phyloP scores from a whole-genome alignment of 2,113 vertebrate species.

The Tyto alba region DNA sequence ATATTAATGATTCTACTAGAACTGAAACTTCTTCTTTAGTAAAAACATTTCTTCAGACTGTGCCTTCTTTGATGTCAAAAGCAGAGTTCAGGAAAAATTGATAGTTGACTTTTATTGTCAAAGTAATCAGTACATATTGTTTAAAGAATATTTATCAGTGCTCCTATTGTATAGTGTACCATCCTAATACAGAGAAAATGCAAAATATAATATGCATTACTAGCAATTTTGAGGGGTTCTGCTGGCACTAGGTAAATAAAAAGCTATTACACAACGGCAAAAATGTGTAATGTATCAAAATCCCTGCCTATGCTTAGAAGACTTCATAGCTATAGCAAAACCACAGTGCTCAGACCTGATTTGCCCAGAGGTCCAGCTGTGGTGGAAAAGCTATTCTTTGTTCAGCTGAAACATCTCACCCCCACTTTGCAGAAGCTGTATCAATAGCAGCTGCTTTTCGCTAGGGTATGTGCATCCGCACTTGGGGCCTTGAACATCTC shows the following conservation, averaged over 20 bases:
- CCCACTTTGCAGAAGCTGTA: background rate
- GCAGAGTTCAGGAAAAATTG: background rate
- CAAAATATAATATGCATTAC: background rate
- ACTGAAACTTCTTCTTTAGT: background rate
- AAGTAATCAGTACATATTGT: background rate
- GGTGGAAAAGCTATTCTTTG: background rate
- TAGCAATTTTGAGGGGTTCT: background rate
- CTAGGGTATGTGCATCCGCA: accelerated
- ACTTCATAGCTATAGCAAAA: background rate
- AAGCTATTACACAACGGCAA: background rate
- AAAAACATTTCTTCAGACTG: background rate
- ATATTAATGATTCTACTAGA: background rate
- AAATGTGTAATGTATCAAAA: background rate
- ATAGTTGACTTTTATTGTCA: background rate
- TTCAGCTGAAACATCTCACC: background rate
- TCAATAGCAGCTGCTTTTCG: background rate
- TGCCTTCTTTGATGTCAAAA: background rate
- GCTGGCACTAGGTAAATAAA: background rate
- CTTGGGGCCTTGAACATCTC: background rate
- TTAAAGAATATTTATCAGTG: background rate
- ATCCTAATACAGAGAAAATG: background rate
- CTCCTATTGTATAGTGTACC: background rate
- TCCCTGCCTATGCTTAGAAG: background rate
- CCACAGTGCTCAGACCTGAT: background rate
- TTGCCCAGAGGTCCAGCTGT: background rate